Base-by-base conservation (phyloP, 2,113 vertebrate genomes). In the Dolichotis patagonum region DNA sequence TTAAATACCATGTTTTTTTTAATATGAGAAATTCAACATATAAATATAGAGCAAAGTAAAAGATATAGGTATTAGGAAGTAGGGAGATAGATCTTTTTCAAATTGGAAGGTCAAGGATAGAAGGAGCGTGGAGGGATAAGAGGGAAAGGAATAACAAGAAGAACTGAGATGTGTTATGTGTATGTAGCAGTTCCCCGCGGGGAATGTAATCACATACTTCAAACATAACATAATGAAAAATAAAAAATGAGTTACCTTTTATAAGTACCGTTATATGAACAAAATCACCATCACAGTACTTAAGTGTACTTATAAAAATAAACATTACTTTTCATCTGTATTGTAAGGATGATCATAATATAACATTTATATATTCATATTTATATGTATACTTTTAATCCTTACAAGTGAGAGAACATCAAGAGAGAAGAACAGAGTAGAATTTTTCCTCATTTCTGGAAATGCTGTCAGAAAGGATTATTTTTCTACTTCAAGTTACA, bases 361-460 rank as follows among this genome's bases (percentile, higher is more conserved):
- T 82, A 46, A 43, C 9, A 41, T 63, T 82, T 30, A 49, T 71
- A 71, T 43, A 80, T 91, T 88, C 38, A 24, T 67, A 22, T 46
- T 38, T 85, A 38, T 43, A 84, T n/a, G 7, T 65, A 28, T 71
- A 62, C 49, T 94, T 88, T 95, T 67, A 46, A 73, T 80, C 26
- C 92, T 85, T 81, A 56, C 60, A 67, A 67, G 46, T 5, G 46
- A 46, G 46, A 46, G 46, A 46, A 46, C 46, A 46, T 90, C 86
- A 88, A 81, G 49, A 52, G 65, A 62, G 32, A 73, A 41, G 43
- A 94, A 49, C 26, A 85, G 60, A 86, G n/a, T 49, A 81, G 63
- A 88, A 91, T 91, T 96, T 96, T 85, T 60, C 13, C 22, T 90
- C 43, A 83, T 86, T 89, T 91, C 95, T 91, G 71, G 43, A 96